phyloP scores from a whole-genome alignment of 2,113 vertebrate genomes.

The Dipodomys stephensi region DNA sequence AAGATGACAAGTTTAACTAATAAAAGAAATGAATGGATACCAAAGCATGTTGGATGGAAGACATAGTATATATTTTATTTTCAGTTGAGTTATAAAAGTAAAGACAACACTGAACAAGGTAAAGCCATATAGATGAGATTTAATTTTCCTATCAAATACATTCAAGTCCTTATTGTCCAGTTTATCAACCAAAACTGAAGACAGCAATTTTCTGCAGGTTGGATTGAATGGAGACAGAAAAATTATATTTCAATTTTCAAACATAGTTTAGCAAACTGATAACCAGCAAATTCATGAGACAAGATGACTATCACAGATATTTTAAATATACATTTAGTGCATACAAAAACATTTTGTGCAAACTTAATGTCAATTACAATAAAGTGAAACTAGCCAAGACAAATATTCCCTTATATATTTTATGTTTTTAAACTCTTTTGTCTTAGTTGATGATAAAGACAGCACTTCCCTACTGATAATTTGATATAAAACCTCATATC shows the following conservation, averaged over 20 bases:
- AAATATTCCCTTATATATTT: background rate
- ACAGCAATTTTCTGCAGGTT: background rate
- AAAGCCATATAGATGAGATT: background rate
- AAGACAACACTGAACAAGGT: conserved; percentile 25
- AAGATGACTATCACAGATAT: conserved; percentile 29
- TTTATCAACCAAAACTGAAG: conserved; percentile 15
- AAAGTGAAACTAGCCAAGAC: background rate
- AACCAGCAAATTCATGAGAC: background rate
- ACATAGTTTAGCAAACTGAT: background rate
- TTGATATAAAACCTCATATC: background rate
- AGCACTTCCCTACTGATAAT: background rate
- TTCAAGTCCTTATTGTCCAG: background rate
- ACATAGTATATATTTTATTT: conserved; percentile 47
- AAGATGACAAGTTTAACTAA: conserved; percentile 84
- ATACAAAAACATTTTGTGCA: background rate
- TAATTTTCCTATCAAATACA: background rate
- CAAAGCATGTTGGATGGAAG: conserved; percentile 36
- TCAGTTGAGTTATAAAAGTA: conserved; percentile 71
- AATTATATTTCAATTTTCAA: conserved; percentile 13
- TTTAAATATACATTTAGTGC: background rate
- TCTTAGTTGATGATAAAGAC: background rate
- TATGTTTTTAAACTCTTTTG: background rate
- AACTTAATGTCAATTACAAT: background rate
- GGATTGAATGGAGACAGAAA: conserved; percentile 35
- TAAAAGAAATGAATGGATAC: conserved; percentile 74